phyloP scores from a whole-genome alignment of 2,888 invertebrate genomes.

The Gisinianus flammeolus region DNA sequence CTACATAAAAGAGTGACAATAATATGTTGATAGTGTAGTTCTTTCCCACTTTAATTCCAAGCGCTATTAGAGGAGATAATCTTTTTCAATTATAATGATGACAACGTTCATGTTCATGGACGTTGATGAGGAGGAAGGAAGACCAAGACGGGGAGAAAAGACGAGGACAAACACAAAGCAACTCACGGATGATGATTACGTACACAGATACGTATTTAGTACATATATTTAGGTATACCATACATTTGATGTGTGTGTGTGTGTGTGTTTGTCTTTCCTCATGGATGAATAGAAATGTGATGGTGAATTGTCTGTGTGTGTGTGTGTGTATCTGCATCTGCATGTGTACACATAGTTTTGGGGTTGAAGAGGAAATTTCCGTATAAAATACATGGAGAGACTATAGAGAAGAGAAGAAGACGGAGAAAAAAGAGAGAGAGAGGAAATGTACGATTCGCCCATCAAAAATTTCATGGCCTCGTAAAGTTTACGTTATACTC shows the following conservation, averaged over 20 bases:
- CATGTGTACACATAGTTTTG: not conserved
- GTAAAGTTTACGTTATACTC: slow-evolving; percentile 34
- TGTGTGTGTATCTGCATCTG: not conserved
- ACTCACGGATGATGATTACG: not conserved
- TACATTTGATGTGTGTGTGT: too few relatives aligned
- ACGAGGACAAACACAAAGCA: not conserved
- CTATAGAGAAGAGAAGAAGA: not conserved
- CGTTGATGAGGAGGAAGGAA: not conserved
- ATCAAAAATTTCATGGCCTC: slow-evolving; percentile 37
- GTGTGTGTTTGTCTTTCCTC: not conserved
- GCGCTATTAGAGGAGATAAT: slow-evolving; percentile 42
- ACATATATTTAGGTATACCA: not conserved
- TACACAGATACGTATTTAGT: not conserved
- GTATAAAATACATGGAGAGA: not conserved
- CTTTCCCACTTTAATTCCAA: slow-evolving; percentile 40
- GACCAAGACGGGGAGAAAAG: not conserved
- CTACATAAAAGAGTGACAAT: slow-evolving; percentile 26
- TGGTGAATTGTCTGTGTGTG: not conserved
- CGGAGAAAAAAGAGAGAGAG: slow-evolving; percentile 18
- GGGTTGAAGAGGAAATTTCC: not conserved
- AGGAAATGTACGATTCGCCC: slow-evolving; percentile 13
- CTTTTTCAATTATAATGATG: slow-evolving; percentile 45
- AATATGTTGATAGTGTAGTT: slow-evolving; percentile 13
- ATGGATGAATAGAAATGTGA: not conserved
- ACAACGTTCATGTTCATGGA: slow-evolving; percentile 19